Evolutionary conservation across 2,888 invertebrate genomes (phyloP).

Genomic region (Marasmarcha lunaedactyla): DNA sequence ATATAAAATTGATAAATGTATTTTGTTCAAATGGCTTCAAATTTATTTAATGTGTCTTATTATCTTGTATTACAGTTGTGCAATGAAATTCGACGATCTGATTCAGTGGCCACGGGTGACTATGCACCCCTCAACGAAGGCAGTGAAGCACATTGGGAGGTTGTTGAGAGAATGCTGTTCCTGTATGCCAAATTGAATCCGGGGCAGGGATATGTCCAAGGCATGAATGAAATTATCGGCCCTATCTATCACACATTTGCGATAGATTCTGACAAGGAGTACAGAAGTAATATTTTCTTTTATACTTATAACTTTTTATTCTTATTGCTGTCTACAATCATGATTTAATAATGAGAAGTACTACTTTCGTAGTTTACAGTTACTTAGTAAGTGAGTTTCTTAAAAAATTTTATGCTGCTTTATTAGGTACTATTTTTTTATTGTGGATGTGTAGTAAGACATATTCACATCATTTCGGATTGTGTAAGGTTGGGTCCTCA

Average conservation of each 20-base stretch:
- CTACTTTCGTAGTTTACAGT: no score
- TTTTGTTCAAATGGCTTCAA: no score
- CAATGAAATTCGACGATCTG: conserved; percentile 73
- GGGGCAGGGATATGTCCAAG: conserved; percentile 95
- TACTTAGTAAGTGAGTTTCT: no score
- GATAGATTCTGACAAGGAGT: conserved; percentile 83
- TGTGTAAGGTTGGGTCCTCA: no score
- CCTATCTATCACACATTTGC: conserved; percentile 98
- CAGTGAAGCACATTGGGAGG: conserved; percentile 98
- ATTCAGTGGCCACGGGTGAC: conserved; percentile 69
- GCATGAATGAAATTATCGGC: conserved; percentile 99
- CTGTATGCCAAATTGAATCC: conserved; percentile 98
- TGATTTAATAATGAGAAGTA: conserved; percentile 1
- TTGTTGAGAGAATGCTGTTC: conserved; percentile 95
- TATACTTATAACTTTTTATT: no score
- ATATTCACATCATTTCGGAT: no score
- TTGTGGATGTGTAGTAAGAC: no score
- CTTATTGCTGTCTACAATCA: neutral
- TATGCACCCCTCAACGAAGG: conserved; percentile 90
- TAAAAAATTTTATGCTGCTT: no score
- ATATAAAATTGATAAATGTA: no score
- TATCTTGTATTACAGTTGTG: conserved; percentile 76
- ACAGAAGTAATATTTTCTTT: conserved; percentile 75
- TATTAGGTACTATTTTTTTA: no score
- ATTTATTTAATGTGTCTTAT: no score